Percentiles rank a stretch among this genome's conserved stretches.
These are phyloP conservation scores for Dreissena rostriformis DNA, from an alignment of 1,140 invertebrate genomes.

Conservation along the genomic window DNA sequence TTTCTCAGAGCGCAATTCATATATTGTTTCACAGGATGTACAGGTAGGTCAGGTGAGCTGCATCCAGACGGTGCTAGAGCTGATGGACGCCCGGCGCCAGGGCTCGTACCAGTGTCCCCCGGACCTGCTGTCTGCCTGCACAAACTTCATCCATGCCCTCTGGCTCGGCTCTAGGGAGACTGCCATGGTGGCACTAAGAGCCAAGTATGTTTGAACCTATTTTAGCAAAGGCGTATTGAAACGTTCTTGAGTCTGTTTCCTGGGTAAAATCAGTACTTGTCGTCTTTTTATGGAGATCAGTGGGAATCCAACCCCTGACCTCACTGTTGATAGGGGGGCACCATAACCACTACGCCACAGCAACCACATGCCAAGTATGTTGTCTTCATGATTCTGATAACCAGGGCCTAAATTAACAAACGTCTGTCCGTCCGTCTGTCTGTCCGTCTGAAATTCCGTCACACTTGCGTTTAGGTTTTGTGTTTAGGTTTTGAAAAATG, in stretches of 20 bases:
- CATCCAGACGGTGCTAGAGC: conserved; percentile 77
- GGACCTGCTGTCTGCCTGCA: conserved; percentile 77
- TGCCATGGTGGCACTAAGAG: conserved; percentile 76
- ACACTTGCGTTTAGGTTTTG: too few relatives aligned
- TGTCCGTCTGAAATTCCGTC: too few relatives aligned
- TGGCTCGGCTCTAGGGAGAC: conserved; percentile 79
- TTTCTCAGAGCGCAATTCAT: too few relatives aligned
- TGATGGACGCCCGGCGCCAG: conserved; percentile 78
- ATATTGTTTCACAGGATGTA: conserved; percentile 64
- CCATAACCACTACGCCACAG: neutral
- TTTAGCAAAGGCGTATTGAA: neutral
- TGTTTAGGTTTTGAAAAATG: too few relatives aligned
- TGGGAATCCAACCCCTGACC: neutral
- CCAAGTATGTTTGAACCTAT: conserved; percentile 69
- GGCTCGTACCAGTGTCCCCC: conserved; percentile 76
- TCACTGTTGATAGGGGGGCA: neutral
- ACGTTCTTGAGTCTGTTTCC: neutral
- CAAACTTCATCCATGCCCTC: conserved; percentile 80
- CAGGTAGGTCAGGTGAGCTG: conserved; percentile 75
- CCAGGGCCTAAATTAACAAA: too few relatives aligned
- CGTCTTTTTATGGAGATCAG: neutral
- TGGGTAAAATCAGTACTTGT: neutral
- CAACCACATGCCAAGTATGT: neutral
- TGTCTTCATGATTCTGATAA: neutral
- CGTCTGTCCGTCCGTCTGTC: too few relatives aligned